Conservation (phyloP, 2,888 invertebrate genomes). For the Alsophila aescularia region DNA sequence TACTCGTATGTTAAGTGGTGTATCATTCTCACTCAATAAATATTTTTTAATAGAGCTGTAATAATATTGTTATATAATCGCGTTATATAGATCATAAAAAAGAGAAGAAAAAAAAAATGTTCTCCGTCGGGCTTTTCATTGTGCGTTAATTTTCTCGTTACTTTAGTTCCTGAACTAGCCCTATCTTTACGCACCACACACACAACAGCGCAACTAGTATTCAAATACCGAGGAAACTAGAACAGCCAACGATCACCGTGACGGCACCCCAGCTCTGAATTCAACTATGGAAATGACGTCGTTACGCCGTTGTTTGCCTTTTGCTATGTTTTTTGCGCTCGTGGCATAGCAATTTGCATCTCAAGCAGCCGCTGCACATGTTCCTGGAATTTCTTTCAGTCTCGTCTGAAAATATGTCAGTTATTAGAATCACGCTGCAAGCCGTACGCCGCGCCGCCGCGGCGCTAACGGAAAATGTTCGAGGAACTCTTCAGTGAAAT, state of each 20-base stretch:
- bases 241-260: constrained; percentile 8
- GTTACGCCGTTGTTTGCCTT: constrained; percentile 29
- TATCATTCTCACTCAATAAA: no score
- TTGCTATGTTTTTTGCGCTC: constrained; percentile 37
- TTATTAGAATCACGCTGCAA: constrained; percentile 44
- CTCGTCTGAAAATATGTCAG: constrained; percentile 42
- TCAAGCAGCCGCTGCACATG: constrained; percentile 32
- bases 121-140: no score
- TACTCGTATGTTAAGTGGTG: no score
- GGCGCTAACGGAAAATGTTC: constrained; percentile 40
- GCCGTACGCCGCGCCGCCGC: constrained; percentile 23
- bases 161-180: no score
- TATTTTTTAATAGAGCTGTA: no score
- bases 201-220: constrained; percentile 3
- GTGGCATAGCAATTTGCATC: constrained; percentile 34
- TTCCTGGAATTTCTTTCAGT: constrained; percentile 35
- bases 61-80: no score
- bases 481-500: constrained; percentile 39
- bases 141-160: no score
- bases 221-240: constrained; percentile 8
- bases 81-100: no score
- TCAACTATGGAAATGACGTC: constrained; percentile 30
- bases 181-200: neutral
- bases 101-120: no score
- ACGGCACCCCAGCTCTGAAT: constrained; percentile 11